These are phyloP conservation scores for Xenopus borealis DNA, from an alignment of 2,113 vertebrate species.

Conservation along the genomic window DNA sequence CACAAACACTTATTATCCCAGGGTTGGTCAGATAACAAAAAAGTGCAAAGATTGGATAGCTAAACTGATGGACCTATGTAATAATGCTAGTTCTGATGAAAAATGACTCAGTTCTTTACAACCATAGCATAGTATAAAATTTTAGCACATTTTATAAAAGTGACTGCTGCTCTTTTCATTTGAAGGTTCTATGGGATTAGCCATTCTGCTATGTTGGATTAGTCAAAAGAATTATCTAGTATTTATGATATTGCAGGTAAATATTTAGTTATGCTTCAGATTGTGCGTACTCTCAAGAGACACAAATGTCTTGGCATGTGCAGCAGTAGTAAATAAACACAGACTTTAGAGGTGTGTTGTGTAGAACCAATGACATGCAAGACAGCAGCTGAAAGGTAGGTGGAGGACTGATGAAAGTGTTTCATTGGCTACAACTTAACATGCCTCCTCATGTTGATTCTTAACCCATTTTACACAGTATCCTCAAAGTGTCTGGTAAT, in stretches of 20 bases:
- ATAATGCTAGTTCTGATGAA: too few species aligned
- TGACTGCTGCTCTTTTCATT: too few species aligned
- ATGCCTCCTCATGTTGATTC: neutral
- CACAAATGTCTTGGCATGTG: slow-evolving; percentile 9
- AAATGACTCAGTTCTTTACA: too few species aligned
- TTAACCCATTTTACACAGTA: neutral
- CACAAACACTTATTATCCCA: too few species aligned
- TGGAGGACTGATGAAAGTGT: neutral
- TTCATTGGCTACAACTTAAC: neutral
- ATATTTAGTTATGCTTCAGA: slow-evolving; percentile 5
- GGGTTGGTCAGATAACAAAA: too few species aligned
- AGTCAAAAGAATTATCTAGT: too few species aligned
- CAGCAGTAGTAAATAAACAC: slow-evolving; percentile 8
- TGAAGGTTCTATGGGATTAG: too few species aligned
- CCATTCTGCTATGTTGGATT: too few species aligned
- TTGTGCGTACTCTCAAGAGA: neutral
- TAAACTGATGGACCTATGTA: too few species aligned
- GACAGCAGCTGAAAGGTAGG: neutral
- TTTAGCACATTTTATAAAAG: too few species aligned
- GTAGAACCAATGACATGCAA: slow-evolving; percentile 2
- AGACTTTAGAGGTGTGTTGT: slow-evolving; percentile 20
- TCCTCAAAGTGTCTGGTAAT: neutral
- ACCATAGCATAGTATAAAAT: too few species aligned
- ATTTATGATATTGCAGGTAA: neutral
- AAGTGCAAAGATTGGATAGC: too few species aligned